Evolutionary conservation across 53 echinoderm and acorn worm genomes (phyloP), one percentile per base, ranked within the genome.

Genomic region (Arbacia lixula): DNA sequence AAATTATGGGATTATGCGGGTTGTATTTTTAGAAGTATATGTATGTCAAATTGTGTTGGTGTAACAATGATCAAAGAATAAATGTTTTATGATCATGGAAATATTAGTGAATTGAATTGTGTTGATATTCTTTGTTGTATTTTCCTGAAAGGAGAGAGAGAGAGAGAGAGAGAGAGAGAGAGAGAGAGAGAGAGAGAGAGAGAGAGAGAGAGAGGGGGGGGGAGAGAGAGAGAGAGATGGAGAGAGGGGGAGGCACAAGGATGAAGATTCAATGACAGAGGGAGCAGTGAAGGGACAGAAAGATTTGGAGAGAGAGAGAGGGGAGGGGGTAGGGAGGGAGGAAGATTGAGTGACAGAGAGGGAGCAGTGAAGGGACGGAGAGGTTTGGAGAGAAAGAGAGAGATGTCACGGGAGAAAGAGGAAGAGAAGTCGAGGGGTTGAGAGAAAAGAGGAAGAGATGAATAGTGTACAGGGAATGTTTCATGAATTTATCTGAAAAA

Each of bases 1-100:
- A 66, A 66, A 66, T 66, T 66, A 37, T 36, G 66, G 66, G 66
- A 66, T 66, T 66, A 66, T 66, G 66, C 66, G 66, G 66, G 66
- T 66, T 66, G 66, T 66, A 66, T 66, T 66, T 66, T 66, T 37
- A 37, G 38, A 38, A 66, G 36, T 66, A 66, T 66, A 66, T n/a
- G n/a, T 66, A 66, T 66, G 66, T 66, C 38, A 8, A 66, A 38
- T 37, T 66, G 36, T 66, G 21, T 66, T 66, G 66, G 66, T 66
- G 66, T 66, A 66, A 36, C 38, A 66, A 24, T 66, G 66, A 66
- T 66, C 66, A 37, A 20, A n/a, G n/a, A 66, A 66, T 66, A 66
- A 66, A 66, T 66, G 66, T 66, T 66, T 66, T 66, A 66, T 66
- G 66, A 66, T 66, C 66, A 66, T 66, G 66, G 38, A 37, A 36